A percentile compares a stretch with the other conserved stretches of the same genome.
Evolutionary conservation across 2,888 invertebrate species (phyloP).

Genomic region (Drosophila nr. perissopoda): DNA sequence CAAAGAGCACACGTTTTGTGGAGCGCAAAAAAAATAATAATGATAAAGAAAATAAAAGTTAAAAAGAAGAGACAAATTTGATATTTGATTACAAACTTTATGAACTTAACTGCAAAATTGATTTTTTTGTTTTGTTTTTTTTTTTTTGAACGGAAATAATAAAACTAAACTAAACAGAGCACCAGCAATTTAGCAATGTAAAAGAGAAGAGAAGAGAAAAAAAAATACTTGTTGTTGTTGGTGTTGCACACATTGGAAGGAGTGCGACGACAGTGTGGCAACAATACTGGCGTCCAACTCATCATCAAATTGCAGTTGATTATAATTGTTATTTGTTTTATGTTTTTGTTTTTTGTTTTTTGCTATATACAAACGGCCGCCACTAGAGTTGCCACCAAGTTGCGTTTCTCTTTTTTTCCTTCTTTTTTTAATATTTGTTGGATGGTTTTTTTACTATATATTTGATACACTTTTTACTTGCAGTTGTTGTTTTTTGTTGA

Average conservation of each 20-base stretch:
- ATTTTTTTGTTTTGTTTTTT: conserved; percentile 12
- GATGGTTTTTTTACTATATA: conserved; percentile 28
- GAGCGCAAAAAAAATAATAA: conserved; percentile 73
- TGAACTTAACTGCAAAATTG: conserved; percentile 75
- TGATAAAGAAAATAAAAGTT: conserved; percentile 40
- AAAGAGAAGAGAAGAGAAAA: neutral
- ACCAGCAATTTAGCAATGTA: conserved; percentile 57
- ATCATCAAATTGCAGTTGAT: conserved; percentile 31
- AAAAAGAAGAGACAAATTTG: conserved; percentile 59
- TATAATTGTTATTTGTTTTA: conserved; percentile 35
- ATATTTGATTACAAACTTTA: conserved; percentile 73
- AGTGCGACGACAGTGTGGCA: neutral
- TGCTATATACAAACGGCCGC: conserved; percentile 73
- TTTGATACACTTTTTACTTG: conserved; percentile 65
- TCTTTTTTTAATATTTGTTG: conserved; percentile 24
- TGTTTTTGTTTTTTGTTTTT: conserved; percentile 33
- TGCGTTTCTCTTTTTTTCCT: conserved; percentile 16
- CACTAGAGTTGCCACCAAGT: conserved; percentile 57
- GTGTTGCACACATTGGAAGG: conserved; percentile 8
- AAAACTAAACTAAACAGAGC: conserved; percentile 71
- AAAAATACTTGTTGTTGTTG: conserved; percentile 3
- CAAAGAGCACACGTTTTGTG: conserved; percentile 75
- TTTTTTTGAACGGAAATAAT: conserved; percentile 70
- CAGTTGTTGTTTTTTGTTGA: conserved; percentile 39
- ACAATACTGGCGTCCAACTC: conserved; percentile 55